A percentile compares a stretch with the other conserved stretches of the same genome.
Conservation (phyloP, 1,140 invertebrate genomes). For the Camponotus pennsylvanicus region DNA sequence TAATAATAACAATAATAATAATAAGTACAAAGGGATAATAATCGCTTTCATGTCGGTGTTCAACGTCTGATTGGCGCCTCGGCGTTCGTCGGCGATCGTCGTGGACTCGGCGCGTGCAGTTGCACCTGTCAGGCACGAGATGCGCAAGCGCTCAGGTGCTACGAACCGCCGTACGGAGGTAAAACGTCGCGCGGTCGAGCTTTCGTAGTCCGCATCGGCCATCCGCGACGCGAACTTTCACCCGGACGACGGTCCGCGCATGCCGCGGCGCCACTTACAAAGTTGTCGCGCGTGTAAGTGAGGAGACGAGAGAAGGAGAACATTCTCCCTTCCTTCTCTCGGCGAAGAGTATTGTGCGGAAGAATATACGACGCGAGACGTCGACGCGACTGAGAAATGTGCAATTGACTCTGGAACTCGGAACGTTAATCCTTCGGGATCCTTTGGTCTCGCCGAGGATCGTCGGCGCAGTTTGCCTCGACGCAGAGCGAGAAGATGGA, state of each 20-base stretch:
- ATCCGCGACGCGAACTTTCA: conserved; percentile 81
- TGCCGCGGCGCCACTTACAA: conserved; percentile 36
- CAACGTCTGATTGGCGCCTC: conserved; percentile 60
- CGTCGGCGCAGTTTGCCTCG: not conserved
- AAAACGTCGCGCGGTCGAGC: conserved; percentile 80
- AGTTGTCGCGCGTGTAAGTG: conserved; percentile 37
- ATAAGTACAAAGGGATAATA: conserved; percentile 17
- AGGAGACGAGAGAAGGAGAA: not conserved
- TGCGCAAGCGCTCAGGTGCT: conserved; percentile 84
- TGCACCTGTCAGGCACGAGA: conserved; percentile 63
- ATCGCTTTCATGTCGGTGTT: conserved; percentile 4
- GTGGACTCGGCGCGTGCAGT: conserved; percentile 66
- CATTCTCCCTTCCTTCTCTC: not conserved
- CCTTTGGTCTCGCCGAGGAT: not conserved
- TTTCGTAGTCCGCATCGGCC: conserved; percentile 85
- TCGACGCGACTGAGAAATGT: not conserved
- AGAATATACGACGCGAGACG: not conserved
- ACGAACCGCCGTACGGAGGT: conserved; percentile 72
- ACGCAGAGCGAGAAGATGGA: not conserved
- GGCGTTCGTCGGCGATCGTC: conserved; percentile 47
- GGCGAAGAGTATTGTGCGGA: too few relatives aligned
- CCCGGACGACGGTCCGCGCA: conserved; percentile 50
- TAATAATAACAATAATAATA: not conserved
- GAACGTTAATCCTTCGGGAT: not conserved
- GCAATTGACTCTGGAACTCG: conserved; percentile 22